Percentiles rank a stretch among this genome's conserved stretches.
phyloP scores from a whole-genome alignment of 2,888 invertebrate species.

The Cristatella mucedo region DNA sequence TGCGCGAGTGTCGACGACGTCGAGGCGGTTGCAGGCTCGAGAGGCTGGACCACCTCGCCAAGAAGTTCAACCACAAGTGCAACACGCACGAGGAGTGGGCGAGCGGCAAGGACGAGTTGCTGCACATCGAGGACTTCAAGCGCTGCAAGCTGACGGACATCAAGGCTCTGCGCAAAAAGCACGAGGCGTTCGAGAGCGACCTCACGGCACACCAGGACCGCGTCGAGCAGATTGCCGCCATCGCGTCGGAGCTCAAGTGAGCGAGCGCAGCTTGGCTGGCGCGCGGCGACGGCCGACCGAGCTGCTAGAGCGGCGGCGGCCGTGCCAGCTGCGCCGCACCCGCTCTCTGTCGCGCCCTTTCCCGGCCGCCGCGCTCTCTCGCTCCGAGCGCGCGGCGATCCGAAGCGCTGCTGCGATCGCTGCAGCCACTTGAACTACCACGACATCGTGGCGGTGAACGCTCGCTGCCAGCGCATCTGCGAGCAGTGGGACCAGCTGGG shows the following conservation, averaged over 20 bases:
- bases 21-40: slow-evolving; percentile 64
- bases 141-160: slow-evolving; percentile 91
- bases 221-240: slow-evolving; percentile 98
- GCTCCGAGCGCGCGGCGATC: no score
- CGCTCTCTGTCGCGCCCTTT: no score
- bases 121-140: slow-evolving; percentile 89
- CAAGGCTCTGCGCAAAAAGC: slow-evolving; percentile 97
- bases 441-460: slow-evolving; percentile 83
- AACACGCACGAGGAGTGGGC: slow-evolving; percentile 97
- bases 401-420: no score
- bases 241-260: slow-evolving; percentile 96
- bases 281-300: no score
- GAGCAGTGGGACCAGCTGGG: slow-evolving; percentile 98
- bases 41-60: slow-evolving; percentile 83
- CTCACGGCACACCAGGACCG: slow-evolving; percentile 98
- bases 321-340: no score
- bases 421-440: slow-evolving; percentile 84
- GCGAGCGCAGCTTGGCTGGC: no score
- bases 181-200: slow-evolving; percentile 98
- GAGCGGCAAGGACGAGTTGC: slow-evolving; percentile 87
- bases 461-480: slow-evolving; percentile 91
- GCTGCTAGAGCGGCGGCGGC: no score
- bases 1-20: no score
- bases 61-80: slow-evolving; percentile 99
- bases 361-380: no score